Evolutionary conservation across 2,113 vertebrate species (phyloP).

Genomic region (Syrmaticus mikado): DNA sequence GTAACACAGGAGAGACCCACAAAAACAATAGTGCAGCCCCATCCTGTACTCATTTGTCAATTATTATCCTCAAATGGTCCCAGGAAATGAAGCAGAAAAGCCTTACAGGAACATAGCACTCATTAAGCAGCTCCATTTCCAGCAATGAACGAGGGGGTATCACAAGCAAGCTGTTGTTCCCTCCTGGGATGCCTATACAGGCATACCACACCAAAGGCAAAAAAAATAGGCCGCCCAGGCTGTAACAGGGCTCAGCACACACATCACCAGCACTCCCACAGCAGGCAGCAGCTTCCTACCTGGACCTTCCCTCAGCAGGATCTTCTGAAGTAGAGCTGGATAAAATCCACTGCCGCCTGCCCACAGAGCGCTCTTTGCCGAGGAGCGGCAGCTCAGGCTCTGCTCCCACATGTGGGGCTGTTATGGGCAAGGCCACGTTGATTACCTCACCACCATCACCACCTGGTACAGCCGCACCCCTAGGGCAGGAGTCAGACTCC

Average conservation of each 20-base stretch:
- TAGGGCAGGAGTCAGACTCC: no score
- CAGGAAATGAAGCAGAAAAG: constrained; percentile 56
- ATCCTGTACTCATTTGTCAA: constrained; percentile 3
- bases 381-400: rapidly evolving
- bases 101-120: constrained; percentile 2
- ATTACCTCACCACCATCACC: rapidly evolving
- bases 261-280: rapidly evolving
- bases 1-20: background rate
- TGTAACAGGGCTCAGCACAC: rapidly evolving
- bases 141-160: background rate
- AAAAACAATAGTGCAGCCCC: background rate
- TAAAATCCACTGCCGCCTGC: rapidly evolving
- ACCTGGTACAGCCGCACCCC: rapidly evolving
- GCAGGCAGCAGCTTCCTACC: rapidly evolving
- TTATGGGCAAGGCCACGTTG: rapidly evolving
- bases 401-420: background rate
- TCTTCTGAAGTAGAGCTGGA: rapidly evolving
- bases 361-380: no score
- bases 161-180: background rate
- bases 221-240: rapidly evolving
- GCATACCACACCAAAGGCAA: rapidly evolving
- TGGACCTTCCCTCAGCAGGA: background rate
- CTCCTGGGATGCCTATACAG: background rate
- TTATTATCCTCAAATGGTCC: constrained; percentile 12
- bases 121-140: constrained; percentile 46